Evolutionary conservation across 2,888 invertebrate genomes (phyloP), one percentile per base, ranked within the genome.

Genomic region (Criorhina ranunculi): DNA sequence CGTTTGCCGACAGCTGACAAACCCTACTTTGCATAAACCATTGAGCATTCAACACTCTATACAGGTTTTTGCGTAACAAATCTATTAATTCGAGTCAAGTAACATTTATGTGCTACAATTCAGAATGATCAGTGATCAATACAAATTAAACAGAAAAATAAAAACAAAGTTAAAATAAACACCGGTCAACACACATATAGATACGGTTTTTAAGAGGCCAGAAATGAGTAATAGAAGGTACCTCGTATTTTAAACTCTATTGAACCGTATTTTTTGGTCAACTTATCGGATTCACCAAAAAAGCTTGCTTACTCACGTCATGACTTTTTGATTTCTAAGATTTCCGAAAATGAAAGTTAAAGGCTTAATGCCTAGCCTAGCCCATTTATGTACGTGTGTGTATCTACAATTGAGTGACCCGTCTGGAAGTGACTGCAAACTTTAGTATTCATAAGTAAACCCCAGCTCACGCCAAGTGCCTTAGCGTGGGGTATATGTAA

Each of bases 391-490:
- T 17, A 37, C n/a, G 11, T 49, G 29, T 9, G 7, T 33, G 33
- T 19, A 67, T 40, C 9, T 33, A 9, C 7, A 31, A 31, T 42
- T 5, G 12, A 51, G 1, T 66, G 75, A 64, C 46, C 46, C 12
- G 64, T 44, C 62, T 73, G 73, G 42, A 33, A 42, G 42, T 12
- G 24, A 15, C 44, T 55, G 29, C 64, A 46, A 75, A 55, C 55
- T 55, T 44, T 29, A 46, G 35, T 42, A 35, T 67, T 57, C 44
- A 66, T 82, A 82, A 82, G 81, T 82, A 46, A 82, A 59, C 62
- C 66, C 31, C 33, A 59, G 59, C 64, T 82, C 70, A 33, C 64
- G 77, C 81, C 77, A 82, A 82, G 81, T 72, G 57, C 29, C 24
- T 44, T 35, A 66, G 81, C 81, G 81, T 82, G 81, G 81, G 81